Evolutionary conservation across 1,140 invertebrate genomes (phyloP).

Genomic region (Propsilocerus akamusi): DNA sequence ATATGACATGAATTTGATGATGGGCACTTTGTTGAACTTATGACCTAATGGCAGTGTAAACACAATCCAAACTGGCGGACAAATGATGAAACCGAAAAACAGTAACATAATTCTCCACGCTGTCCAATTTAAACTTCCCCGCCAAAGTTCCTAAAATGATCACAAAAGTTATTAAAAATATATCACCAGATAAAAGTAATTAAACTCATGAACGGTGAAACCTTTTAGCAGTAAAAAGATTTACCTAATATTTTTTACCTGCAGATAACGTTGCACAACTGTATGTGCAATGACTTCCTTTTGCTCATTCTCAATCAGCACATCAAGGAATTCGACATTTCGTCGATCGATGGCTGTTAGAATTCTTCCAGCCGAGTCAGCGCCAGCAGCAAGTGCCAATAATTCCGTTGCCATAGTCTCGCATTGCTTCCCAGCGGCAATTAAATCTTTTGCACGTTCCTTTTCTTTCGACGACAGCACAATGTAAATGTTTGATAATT

Average conservation of each 20-base stretch:
- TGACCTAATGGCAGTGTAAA: constrained; percentile 91
- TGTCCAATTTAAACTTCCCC: constrained; percentile 87
- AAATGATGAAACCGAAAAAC: constrained; percentile 78
- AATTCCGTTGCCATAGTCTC: constrained; percentile 95
- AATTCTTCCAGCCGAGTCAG: constrained; percentile 81
- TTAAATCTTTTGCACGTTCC: constrained; percentile 89
- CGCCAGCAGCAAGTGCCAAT: constrained; percentile 78
- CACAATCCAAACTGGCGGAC: constrained; percentile 89
- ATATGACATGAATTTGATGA: constrained; percentile 99
- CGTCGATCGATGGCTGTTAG: constrained; percentile 78
- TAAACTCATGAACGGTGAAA: constrained; percentile 24
- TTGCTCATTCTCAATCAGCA: constrained; percentile 96
- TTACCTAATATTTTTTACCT: constrained; percentile 31
- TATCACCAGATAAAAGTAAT: too few relatives aligned
- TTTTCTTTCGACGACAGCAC: constrained; percentile 85
- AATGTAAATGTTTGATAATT: constrained; percentile 85
- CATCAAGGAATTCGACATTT: constrained; percentile 89
- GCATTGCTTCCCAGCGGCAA: constrained; percentile 86
- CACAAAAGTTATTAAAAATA: too few relatives aligned
- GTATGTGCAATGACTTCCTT: constrained; percentile 90
- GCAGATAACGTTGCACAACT: constrained; percentile 72
- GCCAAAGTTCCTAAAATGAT: constrained; percentile 74
- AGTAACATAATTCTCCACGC: constrained; percentile 86
- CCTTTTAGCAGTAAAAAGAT: background rate
- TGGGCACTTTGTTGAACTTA: constrained; percentile 89